A percentile compares a stretch with the other conserved stretches of the same genome.
Conservation (phyloP, 2,797 vertebrate species). For the Sternarchorhynchus goeldii region DNA sequence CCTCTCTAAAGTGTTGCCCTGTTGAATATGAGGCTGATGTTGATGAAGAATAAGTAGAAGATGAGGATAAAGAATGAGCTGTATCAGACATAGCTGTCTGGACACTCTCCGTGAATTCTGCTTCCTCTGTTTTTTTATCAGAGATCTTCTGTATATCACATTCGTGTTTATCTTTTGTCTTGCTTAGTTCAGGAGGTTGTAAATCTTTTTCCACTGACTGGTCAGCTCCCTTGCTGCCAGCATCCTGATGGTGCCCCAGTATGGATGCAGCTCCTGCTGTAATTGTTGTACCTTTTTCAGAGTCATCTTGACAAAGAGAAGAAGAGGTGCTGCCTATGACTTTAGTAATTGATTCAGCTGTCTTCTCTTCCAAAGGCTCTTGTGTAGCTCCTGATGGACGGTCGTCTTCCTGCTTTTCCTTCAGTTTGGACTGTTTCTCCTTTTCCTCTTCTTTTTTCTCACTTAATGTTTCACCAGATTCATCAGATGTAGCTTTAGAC, state of each 20-base stretch:
- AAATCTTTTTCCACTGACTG: constrained; percentile 51
- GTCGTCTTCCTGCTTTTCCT: constrained; percentile 53
- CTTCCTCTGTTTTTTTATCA: constrained; percentile 62
- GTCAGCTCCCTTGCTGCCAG: constrained; percentile 50
- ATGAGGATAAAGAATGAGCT: constrained; percentile 68
- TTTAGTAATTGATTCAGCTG: constrained; percentile 51
- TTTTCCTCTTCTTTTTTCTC: constrained; percentile 58
- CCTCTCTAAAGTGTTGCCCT: constrained; percentile 64
- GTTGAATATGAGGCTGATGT: constrained; percentile 72
- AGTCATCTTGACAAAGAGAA: constrained; percentile 4
- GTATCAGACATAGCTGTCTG: constrained; percentile 60
- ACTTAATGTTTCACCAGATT: constrained; percentile 44
- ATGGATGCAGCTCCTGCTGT: constrained; percentile 33
- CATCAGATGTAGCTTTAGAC: constrained; percentile 65
- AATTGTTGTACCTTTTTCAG: constrained; percentile 3
- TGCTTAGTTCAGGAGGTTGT: constrained; percentile 49
- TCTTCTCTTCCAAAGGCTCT: constrained; percentile 48
- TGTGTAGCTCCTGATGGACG: constrained; percentile 50
- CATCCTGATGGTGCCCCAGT: constrained; percentile 17
- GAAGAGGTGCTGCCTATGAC: constrained; percentile 51
- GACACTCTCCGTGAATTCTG: constrained; percentile 69
- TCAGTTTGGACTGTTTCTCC: constrained; percentile 55
- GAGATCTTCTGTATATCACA: constrained; percentile 48
- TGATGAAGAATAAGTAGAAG: constrained; percentile 70
- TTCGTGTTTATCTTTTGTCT: constrained; percentile 56